Evolutionary conservation across 2,888 invertebrate species (phyloP), one percentile per base, ranked within the genome.

Genomic region (Ophioninae sp.): DNA sequence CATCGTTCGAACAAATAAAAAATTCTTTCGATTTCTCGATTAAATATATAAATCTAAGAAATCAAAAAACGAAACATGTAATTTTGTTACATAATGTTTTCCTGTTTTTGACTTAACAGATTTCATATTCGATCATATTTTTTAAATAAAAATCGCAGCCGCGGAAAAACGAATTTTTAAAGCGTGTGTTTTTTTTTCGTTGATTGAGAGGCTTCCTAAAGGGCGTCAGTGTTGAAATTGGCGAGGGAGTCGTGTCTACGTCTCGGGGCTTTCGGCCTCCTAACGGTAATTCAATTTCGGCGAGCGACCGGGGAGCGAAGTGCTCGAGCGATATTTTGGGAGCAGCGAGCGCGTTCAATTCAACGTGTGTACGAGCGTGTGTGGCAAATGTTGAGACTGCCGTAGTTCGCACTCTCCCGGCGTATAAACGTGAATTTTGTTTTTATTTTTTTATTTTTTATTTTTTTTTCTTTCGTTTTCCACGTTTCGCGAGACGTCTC

Each of bases 221-320:
- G 17, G 17, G 17, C 50, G 50, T 13, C 50, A 6, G 50, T 50
- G 13, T 10, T 50, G 17, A 50, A 50, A 50, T 50, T 50, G 50
- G 50, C 50, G 50, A 50, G 50, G 3, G 17, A 50, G 13, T 17
- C 50, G 50, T 17, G 50, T 17, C 50, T 50, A 50, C 50, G 50
- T 50, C 50, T 50, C 50, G 50, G 17, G 50, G 17, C 70, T 65
- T 41, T 59, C 37, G 50, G 21, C 59, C n/a, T 57, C 61, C 75
- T 70, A 81, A 75, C 81, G 81, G 76, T 77, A 81, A 77, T 81
- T 77, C 39, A 77, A 81, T 81, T 77, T 67, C 57, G 44, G 57
- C 70, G 64, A 75, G 69, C 30, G 37, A 0, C 30, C 8, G 7
- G 64, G 76, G 59, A 13, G 17, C 8, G 8, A 72, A 59, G 81